A percentile compares a stretch with the other conserved stretches of the same genome.
Evolutionary conservation across 2,797 vertebrate genomes (phyloP).

Genomic region (Cirrhinus mrigala): DNA sequence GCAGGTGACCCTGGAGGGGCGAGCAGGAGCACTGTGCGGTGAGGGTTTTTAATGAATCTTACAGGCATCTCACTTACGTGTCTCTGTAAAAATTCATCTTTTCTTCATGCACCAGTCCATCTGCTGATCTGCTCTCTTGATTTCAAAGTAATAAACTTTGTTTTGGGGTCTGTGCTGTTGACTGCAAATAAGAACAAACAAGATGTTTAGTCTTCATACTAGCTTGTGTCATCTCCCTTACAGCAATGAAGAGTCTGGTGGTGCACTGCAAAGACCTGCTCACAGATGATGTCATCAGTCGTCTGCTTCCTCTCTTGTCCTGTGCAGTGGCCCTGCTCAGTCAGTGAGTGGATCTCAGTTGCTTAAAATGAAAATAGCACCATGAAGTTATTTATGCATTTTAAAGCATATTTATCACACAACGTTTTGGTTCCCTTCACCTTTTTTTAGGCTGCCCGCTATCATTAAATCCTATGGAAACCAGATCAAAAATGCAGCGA

Average conservation of each 20-base stretch:
- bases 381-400: neutral
- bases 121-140: neutral
- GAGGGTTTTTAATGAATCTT: constrained; percentile 47
- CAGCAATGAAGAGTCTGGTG: constrained; percentile 84
- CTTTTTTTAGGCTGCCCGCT: constrained; percentile 81
- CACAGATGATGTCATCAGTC: constrained; percentile 84
- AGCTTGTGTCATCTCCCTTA: constrained; percentile 67
- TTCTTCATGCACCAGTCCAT: neutral
- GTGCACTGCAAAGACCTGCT: constrained; percentile 86
- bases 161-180: neutral
- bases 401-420: no score
- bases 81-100: neutral
- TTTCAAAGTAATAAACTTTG: neutral
- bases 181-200: neutral
- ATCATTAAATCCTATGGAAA: constrained; percentile 82
- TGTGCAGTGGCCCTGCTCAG: constrained; percentile 86
- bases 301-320: constrained; percentile 84
- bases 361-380: neutral
- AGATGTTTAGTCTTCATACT: neutral
- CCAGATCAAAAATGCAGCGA: constrained; percentile 79
- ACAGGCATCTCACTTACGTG: neutral
- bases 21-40: constrained; percentile 86
- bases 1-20: constrained; percentile 92
- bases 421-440: constrained; percentile 57
- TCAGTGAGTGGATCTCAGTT: constrained; percentile 79